Conservation (phyloP, 2,113 vertebrate species). For the Theristicus caerulescens region DNA sequence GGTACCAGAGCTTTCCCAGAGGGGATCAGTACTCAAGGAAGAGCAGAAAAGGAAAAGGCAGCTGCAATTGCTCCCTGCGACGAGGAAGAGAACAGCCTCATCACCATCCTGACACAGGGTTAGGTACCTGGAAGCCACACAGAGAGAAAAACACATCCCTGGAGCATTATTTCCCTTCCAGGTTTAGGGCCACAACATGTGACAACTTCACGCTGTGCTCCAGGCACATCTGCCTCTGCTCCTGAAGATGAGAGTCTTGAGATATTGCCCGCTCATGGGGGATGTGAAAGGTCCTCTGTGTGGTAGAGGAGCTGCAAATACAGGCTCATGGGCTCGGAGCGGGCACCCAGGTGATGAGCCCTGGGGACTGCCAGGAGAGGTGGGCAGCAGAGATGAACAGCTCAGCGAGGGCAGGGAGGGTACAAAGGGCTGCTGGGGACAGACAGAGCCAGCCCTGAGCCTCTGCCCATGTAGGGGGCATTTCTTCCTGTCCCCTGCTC, state of each 20-base stretch:
- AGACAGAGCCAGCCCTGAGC: not conserved
- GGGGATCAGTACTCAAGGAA: not conserved
- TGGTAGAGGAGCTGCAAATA: not conserved
- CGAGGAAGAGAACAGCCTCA: not conserved
- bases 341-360: not conserved
- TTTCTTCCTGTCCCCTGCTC: not conserved
- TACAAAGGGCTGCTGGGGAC: not conserved
- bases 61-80: not conserved
- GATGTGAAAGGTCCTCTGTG: not conserved
- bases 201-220: not conserved
- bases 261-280: not conserved
- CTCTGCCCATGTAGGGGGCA: not conserved
- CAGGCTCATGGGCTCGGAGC: not conserved
- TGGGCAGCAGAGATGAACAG: not conserved
- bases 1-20: not conserved
- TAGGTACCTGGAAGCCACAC: not conserved
- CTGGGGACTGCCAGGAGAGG: not conserved
- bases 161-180: not conserved
- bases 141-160: not conserved
- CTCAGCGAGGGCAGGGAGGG: not conserved
- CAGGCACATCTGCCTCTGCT: not conserved
- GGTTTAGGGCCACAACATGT: not conserved
- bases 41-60: not conserved
- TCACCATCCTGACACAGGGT: not conserved
- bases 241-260: not conserved